A percentile compares a stretch with the other conserved stretches of the same genome.
Conservation (phyloP, 2,113 vertebrate genomes). For the Hemicordylus capensis region DNA sequence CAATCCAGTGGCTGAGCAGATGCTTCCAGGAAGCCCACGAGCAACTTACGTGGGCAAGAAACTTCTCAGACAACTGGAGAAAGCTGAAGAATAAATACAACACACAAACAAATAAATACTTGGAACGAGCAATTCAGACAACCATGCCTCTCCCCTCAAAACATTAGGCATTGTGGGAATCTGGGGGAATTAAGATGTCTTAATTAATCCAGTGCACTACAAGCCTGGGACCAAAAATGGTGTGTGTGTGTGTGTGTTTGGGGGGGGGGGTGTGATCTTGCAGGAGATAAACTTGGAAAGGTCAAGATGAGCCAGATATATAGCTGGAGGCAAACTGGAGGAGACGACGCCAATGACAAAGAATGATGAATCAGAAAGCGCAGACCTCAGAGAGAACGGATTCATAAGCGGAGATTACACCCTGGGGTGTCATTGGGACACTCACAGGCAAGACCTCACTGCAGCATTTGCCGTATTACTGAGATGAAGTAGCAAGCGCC, state of each 20-base stretch:
- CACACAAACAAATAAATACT: no score
- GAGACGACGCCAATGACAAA: constrained; percentile 33
- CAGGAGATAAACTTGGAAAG: constrained; percentile 31
- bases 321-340: constrained; percentile 27
- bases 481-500: not conserved
- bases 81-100: not conserved
- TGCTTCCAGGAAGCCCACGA: not conserved
- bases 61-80: not conserved
- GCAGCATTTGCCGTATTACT: not conserved
- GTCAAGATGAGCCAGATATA: constrained; percentile 27
- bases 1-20: not conserved
- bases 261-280: no score
- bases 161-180: not conserved
- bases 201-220: not conserved
- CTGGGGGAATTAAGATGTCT: not conserved
- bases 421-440: not conserved
- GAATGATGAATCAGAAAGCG: constrained; percentile 30
- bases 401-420: constrained; percentile 21
- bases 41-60: not conserved
- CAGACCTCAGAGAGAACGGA: constrained; percentile 14
- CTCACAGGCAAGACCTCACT: not conserved
- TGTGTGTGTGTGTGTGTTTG: no score
- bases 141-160: not conserved
- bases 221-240: no score
- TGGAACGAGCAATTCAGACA: not conserved